These are phyloP conservation scores for Chalcosyrphus nemorum DNA, from an alignment of 2,888 invertebrate genomes.

Conservation along the genomic window DNA sequence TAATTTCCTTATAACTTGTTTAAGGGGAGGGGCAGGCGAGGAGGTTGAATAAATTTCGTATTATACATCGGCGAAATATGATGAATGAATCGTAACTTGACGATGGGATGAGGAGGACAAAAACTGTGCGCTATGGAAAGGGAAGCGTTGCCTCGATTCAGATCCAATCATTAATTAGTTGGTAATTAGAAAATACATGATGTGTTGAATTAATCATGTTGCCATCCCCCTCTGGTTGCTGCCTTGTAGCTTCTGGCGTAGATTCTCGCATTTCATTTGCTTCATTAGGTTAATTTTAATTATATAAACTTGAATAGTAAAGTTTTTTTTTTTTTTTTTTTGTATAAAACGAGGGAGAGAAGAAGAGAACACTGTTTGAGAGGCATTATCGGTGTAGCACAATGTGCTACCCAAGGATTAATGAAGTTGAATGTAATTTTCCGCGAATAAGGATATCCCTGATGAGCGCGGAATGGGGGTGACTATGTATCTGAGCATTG, in stretches of 20 bases:
- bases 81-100: conserved; percentile 37
- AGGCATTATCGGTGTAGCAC: conserved; percentile 40
- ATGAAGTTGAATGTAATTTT: conserved; percentile 56
- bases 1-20: conserved; percentile 17
- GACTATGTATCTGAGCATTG: conserved; percentile 6
- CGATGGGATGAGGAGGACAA: conserved; percentile 2
- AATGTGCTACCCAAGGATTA: conserved; percentile 54
- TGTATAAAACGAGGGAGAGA: too few species aligned
- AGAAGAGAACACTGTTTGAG: background rate
- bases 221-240: too few species aligned
- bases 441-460: background rate
- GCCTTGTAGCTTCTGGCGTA: background rate
- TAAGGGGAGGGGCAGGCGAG: too few species aligned
- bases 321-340: too few species aligned
- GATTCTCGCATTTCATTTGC: conserved; percentile 60
- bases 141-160: conserved; percentile 44
- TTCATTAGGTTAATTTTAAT: conserved; percentile 71
- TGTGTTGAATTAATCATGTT: conserved; percentile 60
- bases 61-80: conserved; percentile 17
- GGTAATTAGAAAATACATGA: conserved; percentile 70
- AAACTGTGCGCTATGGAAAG: background rate
- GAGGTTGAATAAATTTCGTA: too few species aligned
- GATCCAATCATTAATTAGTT: conserved; percentile 70
- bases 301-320: conserved; percentile 55
- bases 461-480: background rate